These are phyloP conservation scores for Oryzias javanicus DNA, from an alignment of 2,113 vertebrate species.

Conservation along the genomic window DNA sequence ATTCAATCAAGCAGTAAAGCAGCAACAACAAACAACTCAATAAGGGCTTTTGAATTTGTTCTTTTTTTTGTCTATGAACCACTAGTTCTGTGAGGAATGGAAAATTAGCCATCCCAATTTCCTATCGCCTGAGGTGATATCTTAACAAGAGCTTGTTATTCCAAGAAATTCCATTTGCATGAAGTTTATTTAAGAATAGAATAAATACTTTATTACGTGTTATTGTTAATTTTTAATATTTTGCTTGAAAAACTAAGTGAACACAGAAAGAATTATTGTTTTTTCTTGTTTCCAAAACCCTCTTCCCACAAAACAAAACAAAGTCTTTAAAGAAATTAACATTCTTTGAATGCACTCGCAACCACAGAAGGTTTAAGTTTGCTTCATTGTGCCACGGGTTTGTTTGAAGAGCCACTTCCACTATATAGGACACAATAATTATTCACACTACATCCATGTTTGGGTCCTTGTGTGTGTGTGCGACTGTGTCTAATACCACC, in stretches of 20 bases:
- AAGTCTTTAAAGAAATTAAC: background rate
- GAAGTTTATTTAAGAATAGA: background rate
- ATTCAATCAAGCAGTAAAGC: too few relatives aligned
- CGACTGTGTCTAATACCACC: conserved; percentile 23
- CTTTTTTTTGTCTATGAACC: background rate
- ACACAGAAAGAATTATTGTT: background rate
- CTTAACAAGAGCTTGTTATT: conserved; percentile 4
- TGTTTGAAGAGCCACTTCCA: conserved; percentile 14
- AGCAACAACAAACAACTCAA: background rate
- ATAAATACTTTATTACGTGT: background rate
- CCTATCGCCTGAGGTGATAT: background rate
- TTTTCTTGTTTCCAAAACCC: background rate
- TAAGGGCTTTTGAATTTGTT: background rate
- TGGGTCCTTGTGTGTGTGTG: conserved; percentile 5
- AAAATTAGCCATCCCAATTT: background rate
- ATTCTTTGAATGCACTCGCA: background rate
- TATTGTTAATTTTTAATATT: background rate
- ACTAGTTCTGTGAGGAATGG: conserved; percentile 1
- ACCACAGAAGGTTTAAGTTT: conserved; percentile 8
- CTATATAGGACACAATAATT: conserved; percentile 49
- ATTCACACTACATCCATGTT: conserved; percentile 39
- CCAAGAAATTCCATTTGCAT: conserved; percentile 12
- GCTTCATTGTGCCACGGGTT: background rate
- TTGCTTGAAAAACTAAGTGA: conserved; percentile 4
- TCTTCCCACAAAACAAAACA: background rate